phyloP scores from a whole-genome alignment of 2,113 vertebrate genomes.

The Cranoglanis bouderius region DNA sequence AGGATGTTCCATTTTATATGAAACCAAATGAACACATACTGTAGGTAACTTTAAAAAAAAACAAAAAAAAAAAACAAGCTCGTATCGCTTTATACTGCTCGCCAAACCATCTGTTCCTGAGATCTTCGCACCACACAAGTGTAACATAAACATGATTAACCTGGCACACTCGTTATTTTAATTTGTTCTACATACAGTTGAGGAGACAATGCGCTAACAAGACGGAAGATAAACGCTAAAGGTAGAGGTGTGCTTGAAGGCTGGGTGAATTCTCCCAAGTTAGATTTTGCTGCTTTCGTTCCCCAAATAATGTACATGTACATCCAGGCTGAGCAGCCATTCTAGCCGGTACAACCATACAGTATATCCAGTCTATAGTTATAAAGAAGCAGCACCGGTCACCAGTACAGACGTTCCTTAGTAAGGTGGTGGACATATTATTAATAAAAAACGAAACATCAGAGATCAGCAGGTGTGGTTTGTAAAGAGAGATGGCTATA shows the following conservation, averaged over 20 bases:
- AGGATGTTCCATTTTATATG: background rate
- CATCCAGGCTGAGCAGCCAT: too few relatives aligned
- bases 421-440: background rate
- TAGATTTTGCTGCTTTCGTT: background rate
- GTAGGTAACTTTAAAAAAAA: background rate
- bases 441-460: background rate
- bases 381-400: constrained; percentile 8
- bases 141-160: background rate
- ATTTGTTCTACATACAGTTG: background rate
- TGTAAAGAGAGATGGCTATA: background rate
- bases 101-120: constrained; percentile 33
- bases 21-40: background rate
- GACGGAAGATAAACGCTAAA: background rate
- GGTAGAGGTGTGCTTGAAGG: constrained; percentile 38
- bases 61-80: background rate
- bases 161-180: background rate
- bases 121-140: background rate
- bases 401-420: background rate
- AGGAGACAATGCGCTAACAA: background rate
- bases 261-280: background rate
- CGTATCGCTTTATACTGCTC: background rate
- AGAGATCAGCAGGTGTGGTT: background rate
- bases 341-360: background rate
- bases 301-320: background rate
- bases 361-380: background rate